phyloP scores from a whole-genome alignment of 2,888 invertebrate genomes.

The Harmothoe impar region DNA sequence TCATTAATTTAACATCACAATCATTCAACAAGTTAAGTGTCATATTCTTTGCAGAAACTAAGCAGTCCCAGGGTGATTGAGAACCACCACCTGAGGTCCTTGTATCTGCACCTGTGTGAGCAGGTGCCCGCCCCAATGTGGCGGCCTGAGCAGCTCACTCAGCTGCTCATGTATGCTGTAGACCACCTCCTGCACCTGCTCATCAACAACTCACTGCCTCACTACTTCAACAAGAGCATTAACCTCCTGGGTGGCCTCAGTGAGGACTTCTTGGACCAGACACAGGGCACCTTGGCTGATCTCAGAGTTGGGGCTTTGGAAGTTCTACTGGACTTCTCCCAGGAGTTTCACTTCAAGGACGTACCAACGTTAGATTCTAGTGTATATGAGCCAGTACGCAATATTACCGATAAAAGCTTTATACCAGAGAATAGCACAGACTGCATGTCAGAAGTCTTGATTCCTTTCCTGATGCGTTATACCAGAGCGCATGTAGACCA shows the following conservation, averaged over 20 bases:
- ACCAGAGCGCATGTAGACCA: not conserved
- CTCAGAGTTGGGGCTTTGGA: not conserved
- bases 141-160: constrained; percentile 35
- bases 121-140: constrained; percentile 24
- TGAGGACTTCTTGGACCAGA: constrained; percentile 30
- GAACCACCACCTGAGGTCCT: not conserved
- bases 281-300: not conserved
- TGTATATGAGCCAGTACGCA: not conserved
- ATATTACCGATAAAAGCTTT: not conserved
- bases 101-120: not conserved
- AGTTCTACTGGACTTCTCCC: not conserved
- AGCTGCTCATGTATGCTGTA: constrained; percentile 25
- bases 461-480: not conserved
- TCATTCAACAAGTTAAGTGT: too few relatives aligned
- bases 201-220: not conserved
- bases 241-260: not conserved
- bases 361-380: not conserved
- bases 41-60: not conserved
- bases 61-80: not conserved
- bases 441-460: not conserved
- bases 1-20: too few relatives aligned
- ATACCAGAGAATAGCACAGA: not conserved
- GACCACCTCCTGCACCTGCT: not conserved
- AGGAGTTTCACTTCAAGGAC: not conserved
- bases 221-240: not conserved